phyloP scores from a whole-genome alignment of 2,113 vertebrate genomes.

The Ceuthmochares aereus region DNA sequence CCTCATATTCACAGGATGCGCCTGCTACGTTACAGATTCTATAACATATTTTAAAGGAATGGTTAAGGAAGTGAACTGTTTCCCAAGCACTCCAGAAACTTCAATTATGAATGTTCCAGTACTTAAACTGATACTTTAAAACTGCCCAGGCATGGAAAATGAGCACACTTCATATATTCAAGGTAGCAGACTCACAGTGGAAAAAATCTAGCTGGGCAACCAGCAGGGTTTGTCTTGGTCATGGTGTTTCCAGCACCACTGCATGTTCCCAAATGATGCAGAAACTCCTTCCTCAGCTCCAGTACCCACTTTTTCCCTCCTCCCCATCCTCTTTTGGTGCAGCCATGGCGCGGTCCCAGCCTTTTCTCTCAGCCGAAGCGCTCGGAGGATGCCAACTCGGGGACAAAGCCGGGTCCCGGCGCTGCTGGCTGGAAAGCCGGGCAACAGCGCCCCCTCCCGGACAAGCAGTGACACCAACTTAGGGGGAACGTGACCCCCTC shows the following conservation, averaged over 20 bases:
- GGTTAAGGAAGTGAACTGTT: not conserved
- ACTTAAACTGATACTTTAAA: not conserved
- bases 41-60: not conserved
- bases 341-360: not conserved
- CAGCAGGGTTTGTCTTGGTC: conserved; percentile 15
- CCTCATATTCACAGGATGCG: not conserved
- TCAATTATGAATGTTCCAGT: conserved; percentile 30
- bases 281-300: conserved; percentile 30
- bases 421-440: not conserved
- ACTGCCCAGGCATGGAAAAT: conserved; percentile 52
- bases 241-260: conserved; percentile 40
- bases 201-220: conserved; percentile 65
- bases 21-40: not conserved
- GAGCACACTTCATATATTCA: conserved; percentile 15
- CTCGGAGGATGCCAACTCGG: not conserved
- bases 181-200: conserved; percentile 53
- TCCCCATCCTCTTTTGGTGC: not conserved
- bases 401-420: not conserved
- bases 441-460: conserved; percentile 42
- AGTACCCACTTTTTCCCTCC: not conserved
- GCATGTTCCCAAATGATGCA: conserved; percentile 34
- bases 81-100: not conserved
- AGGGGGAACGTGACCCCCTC: too few relatives aligned
- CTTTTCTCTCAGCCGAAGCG: not conserved
- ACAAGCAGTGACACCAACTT: too few relatives aligned